These are phyloP conservation scores for Psilanteris sp. DNA, from an alignment of 1,140 invertebrate genomes.

Conservation along the genomic window DNA sequence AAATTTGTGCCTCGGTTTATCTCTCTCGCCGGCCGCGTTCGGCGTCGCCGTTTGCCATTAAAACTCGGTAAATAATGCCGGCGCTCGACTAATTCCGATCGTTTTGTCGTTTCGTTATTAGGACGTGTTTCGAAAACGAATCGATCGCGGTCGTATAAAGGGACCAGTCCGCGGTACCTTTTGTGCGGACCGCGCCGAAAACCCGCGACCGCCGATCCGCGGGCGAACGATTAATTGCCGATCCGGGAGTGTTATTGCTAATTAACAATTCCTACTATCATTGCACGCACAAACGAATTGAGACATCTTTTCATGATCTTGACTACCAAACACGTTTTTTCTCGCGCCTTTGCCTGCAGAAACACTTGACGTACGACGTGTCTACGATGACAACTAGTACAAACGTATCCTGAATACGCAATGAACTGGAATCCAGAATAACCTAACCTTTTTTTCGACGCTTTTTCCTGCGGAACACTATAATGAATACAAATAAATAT, in stretches of 20 bases:
- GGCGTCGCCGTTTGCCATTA: no score
- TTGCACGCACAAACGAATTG: constrained; percentile 69
- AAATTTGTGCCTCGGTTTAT: no score
- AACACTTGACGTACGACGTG: constrained; percentile 79
- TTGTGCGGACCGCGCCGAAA: no score
- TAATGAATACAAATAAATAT: constrained; percentile 56
- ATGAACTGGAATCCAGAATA: constrained; percentile 71
- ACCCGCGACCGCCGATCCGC: no score
- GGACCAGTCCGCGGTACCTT: no score
- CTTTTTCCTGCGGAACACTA: constrained; percentile 27
- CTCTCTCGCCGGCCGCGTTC: no score
- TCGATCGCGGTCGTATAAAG: no score
- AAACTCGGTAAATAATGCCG: no score
- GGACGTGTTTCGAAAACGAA: no score
- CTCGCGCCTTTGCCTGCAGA: constrained; percentile 74
- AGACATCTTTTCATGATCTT: constrained; percentile 71
- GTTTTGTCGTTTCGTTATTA: no score
- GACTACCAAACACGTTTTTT: constrained; percentile 68
- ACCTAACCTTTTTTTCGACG: constrained; percentile 45
- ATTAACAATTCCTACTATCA: constrained; percentile 19
- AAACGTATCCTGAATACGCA: constrained; percentile 78
- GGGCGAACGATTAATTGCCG: no score
- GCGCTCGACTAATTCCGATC: no score
- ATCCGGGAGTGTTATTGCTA: not conserved
- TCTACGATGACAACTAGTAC: constrained; percentile 80